Conservation (phyloP, 1,140 invertebrate genomes). For the Cyclina sinensis region DNA sequence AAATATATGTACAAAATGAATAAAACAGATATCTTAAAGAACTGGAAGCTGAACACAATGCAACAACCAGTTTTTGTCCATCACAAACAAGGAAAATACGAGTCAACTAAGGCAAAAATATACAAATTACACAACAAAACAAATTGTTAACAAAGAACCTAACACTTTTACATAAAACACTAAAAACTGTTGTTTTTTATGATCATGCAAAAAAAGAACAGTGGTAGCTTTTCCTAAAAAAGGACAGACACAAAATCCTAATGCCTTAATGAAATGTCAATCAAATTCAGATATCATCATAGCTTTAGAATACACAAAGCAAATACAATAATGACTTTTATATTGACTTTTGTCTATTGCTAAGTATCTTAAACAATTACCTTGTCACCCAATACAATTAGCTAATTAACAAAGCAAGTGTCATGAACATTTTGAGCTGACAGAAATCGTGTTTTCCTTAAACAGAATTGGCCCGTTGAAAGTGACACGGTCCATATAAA, state of each 20-base stretch:
- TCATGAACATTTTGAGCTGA: slow-evolving; percentile 4
- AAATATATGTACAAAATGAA: no score
- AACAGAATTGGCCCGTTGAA: not conserved
- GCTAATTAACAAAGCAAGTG: slow-evolving; percentile 14
- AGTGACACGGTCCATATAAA: not conserved
- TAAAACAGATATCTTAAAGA: no score
- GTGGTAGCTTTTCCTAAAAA: not conserved
- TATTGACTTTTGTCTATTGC: slow-evolving; percentile 35
- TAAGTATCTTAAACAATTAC: slow-evolving; percentile 30
- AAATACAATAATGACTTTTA: slow-evolving; percentile 40
- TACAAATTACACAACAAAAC: not conserved
- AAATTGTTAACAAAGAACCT: not conserved
- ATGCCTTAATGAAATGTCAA: not conserved
- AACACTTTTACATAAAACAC: not conserved
- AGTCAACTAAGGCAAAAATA: no score
- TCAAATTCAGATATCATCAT: not conserved
- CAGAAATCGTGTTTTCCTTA: slow-evolving; percentile 36
- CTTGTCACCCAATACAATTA: slow-evolving; percentile 11
- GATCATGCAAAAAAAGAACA: not conserved
- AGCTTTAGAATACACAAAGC: not conserved
- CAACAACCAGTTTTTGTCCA: no score
- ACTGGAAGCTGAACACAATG: no score
- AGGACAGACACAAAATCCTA: not conserved
- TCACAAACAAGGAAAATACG: no score
- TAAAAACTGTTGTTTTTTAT: not conserved